Percentiles rank a stretch among this genome's conserved stretches.
Evolutionary conservation across 1,140 invertebrate species (phyloP).

Genomic region (Ericerus pela): DNA sequence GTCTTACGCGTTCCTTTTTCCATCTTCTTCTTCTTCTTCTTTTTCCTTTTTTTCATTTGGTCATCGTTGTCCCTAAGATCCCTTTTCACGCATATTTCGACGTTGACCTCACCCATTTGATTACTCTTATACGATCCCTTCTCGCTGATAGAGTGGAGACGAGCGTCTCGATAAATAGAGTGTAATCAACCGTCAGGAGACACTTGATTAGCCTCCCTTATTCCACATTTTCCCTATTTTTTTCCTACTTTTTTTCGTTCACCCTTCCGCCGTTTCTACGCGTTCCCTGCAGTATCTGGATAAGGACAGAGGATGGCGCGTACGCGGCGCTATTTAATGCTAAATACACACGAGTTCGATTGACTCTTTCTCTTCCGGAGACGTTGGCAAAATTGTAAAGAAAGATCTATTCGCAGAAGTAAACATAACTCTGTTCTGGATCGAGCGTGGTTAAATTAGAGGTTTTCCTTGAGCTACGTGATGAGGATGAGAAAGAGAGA

Average conservation of each 20-base stretch:
- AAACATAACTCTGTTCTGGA: background rate
- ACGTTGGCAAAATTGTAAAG: constrained; percentile 1
- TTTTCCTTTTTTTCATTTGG: constrained; percentile 8
- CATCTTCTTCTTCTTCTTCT: too few relatives aligned
- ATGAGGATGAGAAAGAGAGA: too few relatives aligned
- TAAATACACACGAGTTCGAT: constrained; percentile 9
- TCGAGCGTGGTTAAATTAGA: background rate
- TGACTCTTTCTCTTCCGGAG: background rate
- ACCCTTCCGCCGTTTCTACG: background rate
- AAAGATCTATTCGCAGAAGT: background rate
- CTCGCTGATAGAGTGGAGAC: background rate
- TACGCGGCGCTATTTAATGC: constrained; percentile 5
- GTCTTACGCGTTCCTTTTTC: too few relatives aligned
- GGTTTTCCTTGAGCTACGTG: too few relatives aligned
- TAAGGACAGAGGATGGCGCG: background rate
- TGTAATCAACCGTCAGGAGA: constrained; percentile 10
- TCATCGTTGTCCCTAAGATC: background rate
- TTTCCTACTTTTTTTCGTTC: background rate
- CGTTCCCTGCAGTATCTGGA: background rate
- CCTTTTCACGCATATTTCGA: background rate
- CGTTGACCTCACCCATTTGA: constrained; percentile 6
- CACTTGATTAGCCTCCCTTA: constrained; percentile 10
- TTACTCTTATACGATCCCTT: background rate
- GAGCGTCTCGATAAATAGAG: constrained; percentile 10
- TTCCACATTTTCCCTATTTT: too few relatives aligned